Evolutionary conservation across 2,113 vertebrate species (phyloP), one percentile per base, ranked within the genome.

Genomic region (Salvelinus namaycush): DNA sequence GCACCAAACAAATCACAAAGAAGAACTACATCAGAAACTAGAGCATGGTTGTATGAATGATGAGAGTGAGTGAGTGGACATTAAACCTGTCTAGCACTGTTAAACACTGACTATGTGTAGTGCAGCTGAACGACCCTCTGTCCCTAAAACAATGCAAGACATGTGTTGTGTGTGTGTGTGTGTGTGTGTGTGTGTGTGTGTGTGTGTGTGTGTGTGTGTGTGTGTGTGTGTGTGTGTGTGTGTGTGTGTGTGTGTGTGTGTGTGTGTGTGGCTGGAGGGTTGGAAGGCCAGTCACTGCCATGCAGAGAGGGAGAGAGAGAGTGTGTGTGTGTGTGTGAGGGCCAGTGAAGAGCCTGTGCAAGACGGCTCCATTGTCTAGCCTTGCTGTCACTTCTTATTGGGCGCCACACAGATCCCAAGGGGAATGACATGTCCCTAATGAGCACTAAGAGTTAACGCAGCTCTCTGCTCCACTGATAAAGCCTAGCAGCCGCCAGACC

Each of bases 321-420:
- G n/a, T 4, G 29, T 39, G 34, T 39, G 34, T 39, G 29, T 31
- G 31, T 31, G 31, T 31, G 31, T 31, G 31, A 0, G 31, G 13
- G 49, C 49, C 14, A 4, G 49, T 16, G 20, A 3, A 60, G 59
- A 24, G 59, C n/a, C 59, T 7, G 59, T 62, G 59, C 26, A 62
- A 12, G 39, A 49, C 20, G 11, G 39, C 68, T 39, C 64, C 16
- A 24, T 67, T 48, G 73, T 77, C 80, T 78, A 80, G 49, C 73
- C 72, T 22, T 44, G 71, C 74, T 80, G 79, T 82, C 81, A 82
- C 74, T 81, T 81, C 74, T 83, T 27, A 65, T 80, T 78, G 72
- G 77, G 70, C 31, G 39, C 54, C 77, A 74, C 39, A 77, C 54
- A 51, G 44, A 76, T 78, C 66, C 72, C 74, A 69, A 73, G 73